Evolutionary conservation across 2,113 vertebrate species (phyloP), one percentile per base, ranked within the genome.

Genomic region (Oriolus oriolus): DNA sequence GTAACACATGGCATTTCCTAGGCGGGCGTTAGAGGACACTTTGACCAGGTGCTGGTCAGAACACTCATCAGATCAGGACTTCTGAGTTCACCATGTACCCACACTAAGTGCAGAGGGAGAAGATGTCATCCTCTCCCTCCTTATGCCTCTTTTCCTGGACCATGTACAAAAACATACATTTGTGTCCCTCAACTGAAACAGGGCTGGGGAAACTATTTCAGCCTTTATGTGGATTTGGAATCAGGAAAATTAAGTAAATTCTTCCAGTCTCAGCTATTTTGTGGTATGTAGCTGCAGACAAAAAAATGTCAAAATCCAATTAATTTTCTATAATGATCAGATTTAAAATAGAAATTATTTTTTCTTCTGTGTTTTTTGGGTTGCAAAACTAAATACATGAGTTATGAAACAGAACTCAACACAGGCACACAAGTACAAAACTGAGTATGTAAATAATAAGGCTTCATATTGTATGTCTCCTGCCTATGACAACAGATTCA

Each of bases 1-100:
- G 23, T 9, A 57, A 19, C 6, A 10, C 8, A 2, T 24, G 69
- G 19, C 27, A 11, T 84, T 57, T 87, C 52, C 47, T 18, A 42
- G 57, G 68, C 0, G 0, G 37, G 30, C 1, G 0, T 27, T 61
- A 37, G 7, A 33, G 37, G n/a, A 57, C 30, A 5, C 30, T 80
- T 65, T 42, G 47, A 42, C 37, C 42, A 53, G 30, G 6, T 33
- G n/a, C 44, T 79, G 45, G 15, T 77, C 20, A n/a, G 47, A 47
- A 22, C 11, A 23, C 4, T 66, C 2, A 6, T n/a, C 63, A 68
- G 17, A n/a, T 15, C 30, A 66, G 30, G 31, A 37, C 37, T 88
- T 57, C 59, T 9, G 27, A 35, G 50, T 49, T 79, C 39, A 44
- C 31, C 10, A 0, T 37, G 23, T 16, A 16, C 42, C 47, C 14